Base-by-base conservation (phyloP, 1,140 invertebrate species). In the Diabrotica virgifera region DNA sequence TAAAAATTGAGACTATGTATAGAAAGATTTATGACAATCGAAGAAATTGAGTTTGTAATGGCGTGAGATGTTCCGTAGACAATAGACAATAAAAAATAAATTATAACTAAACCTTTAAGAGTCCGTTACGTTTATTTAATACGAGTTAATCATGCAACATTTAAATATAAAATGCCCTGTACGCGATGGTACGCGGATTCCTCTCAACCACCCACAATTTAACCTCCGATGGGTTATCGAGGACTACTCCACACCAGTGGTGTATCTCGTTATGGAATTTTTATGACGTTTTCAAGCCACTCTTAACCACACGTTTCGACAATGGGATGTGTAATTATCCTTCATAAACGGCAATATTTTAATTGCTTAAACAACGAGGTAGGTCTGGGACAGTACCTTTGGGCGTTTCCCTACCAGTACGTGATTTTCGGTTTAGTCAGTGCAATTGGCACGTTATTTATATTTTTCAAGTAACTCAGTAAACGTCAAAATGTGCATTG, bases 131-230 rank as follows among this genome's bases (percentile, higher is more conserved):
- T 77, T 77, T 77, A 76, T 78, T 77, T 78, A 78, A 78, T 78
- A 77, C 74, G 70, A 68, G 68, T 69, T 78, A 78, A 78, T 78
- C 77, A 78, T 78, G 77, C 77, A 76, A 78, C 70, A 75, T 76
- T 78, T 77, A 75, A 76, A 78, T 76, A 76, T 75, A 77, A 77
- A 78, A 74, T 74, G 69, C 72, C 76, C 70, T 65, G 77, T 74
- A 78, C 77, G 65, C 62, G 69, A 64, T 78, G 77, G 77, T 76
- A 78, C 76, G 71, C 60, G 40, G 52, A 54, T 62, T 62, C 52
- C 60, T 62, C 52, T 53, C 60, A 62, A 50, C 60, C 58, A 59
- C 58, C 58, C 58, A 59, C 58, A 59, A 59, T 59, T 59, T 51
- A 62, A 62, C 24, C 60, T 58, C 62, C 62, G 62, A 63, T 63